Evolutionary conservation across 2,888 invertebrate species (phyloP), one percentile per base, ranked within the genome.

Genomic region (Hypselothyrea guttata): DNA sequence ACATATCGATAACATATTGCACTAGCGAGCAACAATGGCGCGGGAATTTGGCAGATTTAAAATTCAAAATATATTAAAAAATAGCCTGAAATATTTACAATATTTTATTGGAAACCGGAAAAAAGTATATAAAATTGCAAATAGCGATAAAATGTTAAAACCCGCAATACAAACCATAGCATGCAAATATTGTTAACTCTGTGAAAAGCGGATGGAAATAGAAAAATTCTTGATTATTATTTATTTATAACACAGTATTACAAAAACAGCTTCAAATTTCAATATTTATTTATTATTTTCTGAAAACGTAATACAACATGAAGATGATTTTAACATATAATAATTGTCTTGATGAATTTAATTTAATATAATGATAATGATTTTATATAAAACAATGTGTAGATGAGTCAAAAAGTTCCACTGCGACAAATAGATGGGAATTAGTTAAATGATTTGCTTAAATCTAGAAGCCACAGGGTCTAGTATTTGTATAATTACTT

Each of bases 231-330:
- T n/a, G n/a, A n/a, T n/a, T n/a, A n/a, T n/a, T n/a, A n/a, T n/a
- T 76, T 83, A 77, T 77, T 84, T 59, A 61, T 63, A n/a, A n/a
- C n/a, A n/a, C n/a, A n/a, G n/a, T n/a, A n/a, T n/a, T n/a, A n/a
- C n/a, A n/a, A n/a, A n/a, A n/a, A n/a, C n/a, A n/a, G n/a, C n/a
- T n/a, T n/a, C n/a, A n/a, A n/a, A n/a, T n/a, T n/a, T n/a, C n/a
- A n/a, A n/a, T n/a, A n/a, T n/a, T n/a, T n/a, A n/a, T n/a, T n/a
- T n/a, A n/a, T n/a, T n/a, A n/a, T n/a, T n/a, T n/a, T n/a, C n/a
- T n/a, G n/a, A n/a, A n/a, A 66, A 82, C 78, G 61, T 45, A 48
- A 31, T 71, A 82, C 69, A 75, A 79, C 81, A 81, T 65, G 67
- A 71, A 63, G 74, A 71, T 61, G 15, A 34, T 49, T 58, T 66